Evolutionary conservation across 2,797 vertebrate genomes (phyloP), one percentile per base, ranked within the genome.

Genomic region (Coregonus ussuriensis): DNA sequence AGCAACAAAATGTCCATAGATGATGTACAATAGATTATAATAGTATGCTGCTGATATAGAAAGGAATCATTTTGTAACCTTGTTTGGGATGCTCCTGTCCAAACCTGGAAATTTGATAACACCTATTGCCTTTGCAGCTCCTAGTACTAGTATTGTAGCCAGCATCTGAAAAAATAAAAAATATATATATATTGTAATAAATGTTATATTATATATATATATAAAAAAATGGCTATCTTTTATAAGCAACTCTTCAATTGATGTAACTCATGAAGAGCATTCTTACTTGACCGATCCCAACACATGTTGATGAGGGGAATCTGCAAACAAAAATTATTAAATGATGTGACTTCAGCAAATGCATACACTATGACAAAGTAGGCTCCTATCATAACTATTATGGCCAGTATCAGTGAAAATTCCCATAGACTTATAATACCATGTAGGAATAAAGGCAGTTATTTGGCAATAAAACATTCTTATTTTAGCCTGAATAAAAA

Each of bases 211-310:
- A 25, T 25, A 25, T 25, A 25, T 25, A 25, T 25, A 25, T 25
- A 25, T 25, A n/a, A n/a, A n/a, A 25, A 25, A 25, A 25, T 25
- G 25, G 25, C 25, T n/a, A n/a, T 25, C 18, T 6, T 52, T 73
- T 37, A 68, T 54, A 15, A 25, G 47, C 35, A 59, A 31, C 11
- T 11, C 21, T n/a, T 16, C 4, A 72, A 54, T 52, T 14, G 35
- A 70, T 16, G 33, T 47, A 6, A 41, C 15, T 70, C 18, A 16
- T 33, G n/a, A 29, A 59, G 74, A 73, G 21, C 35, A 56, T n/a
- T 47, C 96, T 93, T 85, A 98, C 98, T 91, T 99, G 98, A 67
- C 98, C 98, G 77, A 99, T 94, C 84, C 97, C 97, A 71, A 99
- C 95, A 80, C 97, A 98, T 80, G 97, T 94, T 35, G 97, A 98